Evolutionary conservation across 2,888 invertebrate species (phyloP).

Genomic region (Drosophila nigricruria): DNA sequence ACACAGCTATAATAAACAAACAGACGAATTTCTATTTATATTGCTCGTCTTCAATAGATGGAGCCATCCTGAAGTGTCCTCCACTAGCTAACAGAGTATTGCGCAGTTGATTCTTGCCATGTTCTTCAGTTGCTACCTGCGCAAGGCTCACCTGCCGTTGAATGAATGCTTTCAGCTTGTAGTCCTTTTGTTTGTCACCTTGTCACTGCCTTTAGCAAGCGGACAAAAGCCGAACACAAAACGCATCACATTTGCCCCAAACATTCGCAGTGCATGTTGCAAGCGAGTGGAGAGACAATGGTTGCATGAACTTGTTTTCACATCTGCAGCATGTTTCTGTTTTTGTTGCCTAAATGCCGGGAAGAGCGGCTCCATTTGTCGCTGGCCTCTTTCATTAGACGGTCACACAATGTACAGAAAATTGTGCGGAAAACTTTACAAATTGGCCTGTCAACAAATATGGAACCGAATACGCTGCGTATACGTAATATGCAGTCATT

Average conservation of each 20-base stretch:
- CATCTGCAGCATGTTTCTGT: constrained; percentile 42
- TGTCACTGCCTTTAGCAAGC: constrained; percentile 42
- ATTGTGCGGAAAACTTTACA: constrained; percentile 68
- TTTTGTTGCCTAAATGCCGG: constrained; percentile 36
- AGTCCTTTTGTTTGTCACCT: constrained; percentile 3
- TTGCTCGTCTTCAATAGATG: neutral
- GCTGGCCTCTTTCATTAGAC: constrained; percentile 43
- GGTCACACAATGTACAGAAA: constrained; percentile 25
- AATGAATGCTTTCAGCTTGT: constrained; percentile 30
- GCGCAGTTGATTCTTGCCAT: neutral
- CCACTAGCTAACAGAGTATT: neutral
- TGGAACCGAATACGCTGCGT: constrained; percentile 47
- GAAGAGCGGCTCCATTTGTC: neutral
- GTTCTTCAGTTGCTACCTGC: constrained; percentile 6
- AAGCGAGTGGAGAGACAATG: constrained; percentile 52
- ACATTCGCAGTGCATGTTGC: constrained; percentile 26
- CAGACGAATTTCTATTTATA: constrained; percentile 1
- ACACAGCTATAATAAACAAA: neutral
- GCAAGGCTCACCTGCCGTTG: constrained; percentile 43
- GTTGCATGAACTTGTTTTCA: constrained; percentile 56
- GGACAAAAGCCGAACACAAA: constrained; percentile 57
- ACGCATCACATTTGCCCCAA: constrained; percentile 52
- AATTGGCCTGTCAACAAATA: constrained; percentile 71
- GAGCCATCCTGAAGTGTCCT: neutral
- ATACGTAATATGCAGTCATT: constrained; percentile 48